Percentiles rank a stretch among this genome's conserved stretches.
Conservation (phyloP, 2,113 vertebrate genomes). For the Salminus brasiliensis region DNA sequence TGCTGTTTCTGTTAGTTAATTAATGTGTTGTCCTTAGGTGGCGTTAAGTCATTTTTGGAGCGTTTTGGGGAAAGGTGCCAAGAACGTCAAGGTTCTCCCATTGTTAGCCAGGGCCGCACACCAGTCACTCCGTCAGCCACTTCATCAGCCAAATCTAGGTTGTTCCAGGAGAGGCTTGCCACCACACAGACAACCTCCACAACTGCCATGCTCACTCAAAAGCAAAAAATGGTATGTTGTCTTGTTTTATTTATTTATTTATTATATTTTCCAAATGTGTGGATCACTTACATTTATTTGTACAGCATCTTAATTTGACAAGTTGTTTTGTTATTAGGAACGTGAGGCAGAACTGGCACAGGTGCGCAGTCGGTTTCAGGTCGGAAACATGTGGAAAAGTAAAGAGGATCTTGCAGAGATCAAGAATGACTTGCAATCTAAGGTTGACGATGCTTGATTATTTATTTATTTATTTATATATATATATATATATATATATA, state of each 20-base stretch:
- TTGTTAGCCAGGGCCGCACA: conserved; percentile 44
- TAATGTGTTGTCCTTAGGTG: conserved; percentile 49
- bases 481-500: no score
- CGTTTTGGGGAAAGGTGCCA: conserved; percentile 89
- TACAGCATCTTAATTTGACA: background rate
- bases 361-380: conserved; percentile 87
- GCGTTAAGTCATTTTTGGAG: conserved; percentile 91
- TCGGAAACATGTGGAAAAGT: conserved; percentile 78
- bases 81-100: conserved; percentile 75
- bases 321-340: conserved; percentile 75
- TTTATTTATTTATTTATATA: no score
- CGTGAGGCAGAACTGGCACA: conserved; percentile 88
- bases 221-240: conserved; percentile 84
- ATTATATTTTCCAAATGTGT: background rate
- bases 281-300: background rate
- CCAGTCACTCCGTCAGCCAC: conserved; percentile 73
- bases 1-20: background rate
- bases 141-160: conserved; percentile 83
- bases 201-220: conserved; percentile 81
- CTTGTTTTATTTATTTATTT: no score
- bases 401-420: conserved; percentile 68
- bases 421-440: conserved; percentile 63
- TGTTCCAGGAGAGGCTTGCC: conserved; percentile 84
- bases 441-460: conserved; percentile 56
- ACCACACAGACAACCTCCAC: conserved; percentile 79